These are phyloP conservation scores for Mantis religiosa DNA, from an alignment of 2,888 invertebrate genomes.

Conservation along the genomic window DNA sequence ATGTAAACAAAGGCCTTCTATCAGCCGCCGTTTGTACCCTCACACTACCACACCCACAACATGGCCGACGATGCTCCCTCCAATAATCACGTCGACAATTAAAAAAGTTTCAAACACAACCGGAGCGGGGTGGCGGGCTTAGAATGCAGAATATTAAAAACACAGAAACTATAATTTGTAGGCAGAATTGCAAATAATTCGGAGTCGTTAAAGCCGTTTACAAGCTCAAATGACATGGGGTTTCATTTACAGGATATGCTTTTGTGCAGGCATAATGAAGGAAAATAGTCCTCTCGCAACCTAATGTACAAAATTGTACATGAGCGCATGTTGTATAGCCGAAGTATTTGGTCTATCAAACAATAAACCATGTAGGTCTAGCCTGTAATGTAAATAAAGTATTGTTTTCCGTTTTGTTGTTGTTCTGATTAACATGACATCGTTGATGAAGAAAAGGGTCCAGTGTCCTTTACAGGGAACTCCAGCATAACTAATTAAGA, in stretches of 20 bases:
- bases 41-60: neutral
- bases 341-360: neutral
- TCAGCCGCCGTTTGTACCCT: neutral
- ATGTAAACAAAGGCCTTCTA: neutral
- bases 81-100: neutral
- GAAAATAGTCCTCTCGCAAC: neutral
- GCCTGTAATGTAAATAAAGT: no score
- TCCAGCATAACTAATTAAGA: no score
- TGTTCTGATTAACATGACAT: no score
- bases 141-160: neutral
- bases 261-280: neutral
- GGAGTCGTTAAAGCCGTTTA: neutral
- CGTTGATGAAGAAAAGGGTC: no score
- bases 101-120: neutral
- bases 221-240: neutral
- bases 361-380: neutral
- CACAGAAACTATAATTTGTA: neutral
- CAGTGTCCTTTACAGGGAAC: no score
- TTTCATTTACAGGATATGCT: neutral
- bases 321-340: neutral
- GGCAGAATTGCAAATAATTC: neutral
- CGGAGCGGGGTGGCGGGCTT: neutral
- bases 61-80: neutral
- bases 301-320: neutral
- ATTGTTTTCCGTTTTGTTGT: no score